A percentile compares a stretch with the other conserved stretches of the same genome.
Conservation (phyloP, 35 echinoderm and acorn worm genomes). For the Diadema setosum region DNA sequence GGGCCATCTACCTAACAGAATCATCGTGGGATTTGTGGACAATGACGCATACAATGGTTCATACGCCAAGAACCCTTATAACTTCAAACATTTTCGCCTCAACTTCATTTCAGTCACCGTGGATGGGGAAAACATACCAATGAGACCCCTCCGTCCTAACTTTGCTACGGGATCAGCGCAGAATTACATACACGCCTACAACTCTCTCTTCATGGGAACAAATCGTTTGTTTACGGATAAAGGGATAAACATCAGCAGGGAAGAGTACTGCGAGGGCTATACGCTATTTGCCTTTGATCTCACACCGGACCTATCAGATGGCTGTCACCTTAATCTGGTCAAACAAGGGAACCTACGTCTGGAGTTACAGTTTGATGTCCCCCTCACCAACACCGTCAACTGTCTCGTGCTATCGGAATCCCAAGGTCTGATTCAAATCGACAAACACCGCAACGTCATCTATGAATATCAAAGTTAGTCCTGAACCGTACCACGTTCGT, state of each 20-base stretch:
- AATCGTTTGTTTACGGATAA: neutral
- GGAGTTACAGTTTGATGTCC: neutral
- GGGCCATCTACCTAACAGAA: neutral
- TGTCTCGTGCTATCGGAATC: conserved; percentile 13
- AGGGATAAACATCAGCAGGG: conserved; percentile 1
- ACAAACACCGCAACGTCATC: conserved; percentile 10
- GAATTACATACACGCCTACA: conserved; percentile 25
- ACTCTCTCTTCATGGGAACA: conserved; percentile 44
- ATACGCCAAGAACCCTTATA: conserved; percentile 18
- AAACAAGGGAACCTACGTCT: neutral
- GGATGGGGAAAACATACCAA: conserved; percentile 26
- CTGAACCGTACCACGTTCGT: neutral
- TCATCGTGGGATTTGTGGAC: neutral
- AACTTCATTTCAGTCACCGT: conserved; percentile 22
- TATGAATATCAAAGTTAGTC: neutral
- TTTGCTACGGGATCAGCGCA: neutral
- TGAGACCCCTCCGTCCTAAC: conserved; percentile 30
- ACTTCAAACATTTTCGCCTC: conserved; percentile 31
- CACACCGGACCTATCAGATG: neutral
- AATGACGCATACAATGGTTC: conserved; percentile 29
- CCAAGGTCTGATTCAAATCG: conserved; percentile 2
- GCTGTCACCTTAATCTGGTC: conserved; percentile 18
- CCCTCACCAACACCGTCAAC: conserved; percentile 11
- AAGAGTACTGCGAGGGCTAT: neutral
- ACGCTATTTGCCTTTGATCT: conserved; percentile 31